A percentile compares a stretch with the other conserved stretches of the same genome.
These are phyloP conservation scores for Temnopleurus reevesii DNA, from an alignment of 53 echinoderm and acorn worm genomes.

Conservation along the genomic window DNA sequence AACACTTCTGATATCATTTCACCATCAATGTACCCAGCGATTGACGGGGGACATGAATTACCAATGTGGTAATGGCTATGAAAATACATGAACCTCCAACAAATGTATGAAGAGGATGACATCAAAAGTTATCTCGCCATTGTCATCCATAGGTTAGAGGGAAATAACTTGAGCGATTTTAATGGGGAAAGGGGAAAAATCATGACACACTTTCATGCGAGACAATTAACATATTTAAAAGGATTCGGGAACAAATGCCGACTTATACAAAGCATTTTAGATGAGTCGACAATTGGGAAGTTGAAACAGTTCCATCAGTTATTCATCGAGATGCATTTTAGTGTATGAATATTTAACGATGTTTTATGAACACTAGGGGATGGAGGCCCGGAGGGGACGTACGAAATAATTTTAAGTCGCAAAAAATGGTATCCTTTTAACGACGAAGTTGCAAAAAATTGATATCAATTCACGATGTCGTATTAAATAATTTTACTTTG, in stretches of 20 bases:
- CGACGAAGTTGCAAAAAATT: no score
- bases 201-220: background rate
- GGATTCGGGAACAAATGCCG: background rate
- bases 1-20: no score
- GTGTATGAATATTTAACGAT: slow-evolving; percentile 30
- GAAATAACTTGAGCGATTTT: background rate
- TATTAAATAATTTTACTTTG: no score
- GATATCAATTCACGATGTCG: no score
- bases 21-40: background rate
- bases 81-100: background rate
- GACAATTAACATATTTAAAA: no score
- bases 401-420: no score
- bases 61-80: background rate
- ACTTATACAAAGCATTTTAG: background rate
- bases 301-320: background rate
- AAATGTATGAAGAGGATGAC: background rate
- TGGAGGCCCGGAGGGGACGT: no score
- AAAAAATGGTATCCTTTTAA: no score
- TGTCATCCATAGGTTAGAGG: background rate
- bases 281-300: background rate
- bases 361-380: no score
- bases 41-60: background rate
- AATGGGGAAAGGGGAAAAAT: background rate
- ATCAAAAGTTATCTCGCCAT: background rate
- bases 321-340: slow-evolving; percentile 13